Base-by-base conservation (phyloP, 2,113 vertebrate species). In the Polypterus senegalus region DNA sequence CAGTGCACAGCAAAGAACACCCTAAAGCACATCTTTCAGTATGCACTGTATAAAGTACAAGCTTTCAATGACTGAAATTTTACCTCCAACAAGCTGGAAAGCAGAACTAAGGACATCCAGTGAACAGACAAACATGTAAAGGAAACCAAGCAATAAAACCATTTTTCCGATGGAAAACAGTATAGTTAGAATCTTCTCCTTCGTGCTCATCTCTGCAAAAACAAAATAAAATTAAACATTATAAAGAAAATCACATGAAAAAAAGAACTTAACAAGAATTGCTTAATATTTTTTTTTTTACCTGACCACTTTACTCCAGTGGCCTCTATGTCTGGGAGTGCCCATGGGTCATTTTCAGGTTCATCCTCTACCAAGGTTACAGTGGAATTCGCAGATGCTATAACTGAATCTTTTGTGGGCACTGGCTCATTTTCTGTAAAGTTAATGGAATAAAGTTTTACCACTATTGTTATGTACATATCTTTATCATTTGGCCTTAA, bases 71-170 rank as follows among this genome's bases (percentile, higher is more conserved):
- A 73, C 46, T 70, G 3, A 44, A 55, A 5, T 58, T 61, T 64
- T 86, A 98, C 96, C 96, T 90, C 94, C 96, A 4, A 92, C 90
- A 1, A 99, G 83, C 71, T 98, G 94, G 77, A 99, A 99, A 46
- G 91, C 92, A 0, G 93, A 97, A 66, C 96, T 97, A 69, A 99
- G 85, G 1, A 99, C 58, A 46, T 96, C 94, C 84, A 99, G 77
- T 1, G 96, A 98, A 65, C 96, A 99, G 44, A 99, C 90, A 0
- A 99, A 99, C 62, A 93, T 43, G 80, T 99, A 99, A 63, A 99
- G 91, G 5, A 98, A 80, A 5, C 81, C 82, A n/a, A 97, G 74
- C 2, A 99, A 79, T 64, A 86, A 48, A 9, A 83, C 5, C 0
- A 86, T 49, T 72, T 91, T 97, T 58, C 76, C 63, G 3, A 91